phyloP scores from a whole-genome alignment of 1,140 invertebrate species.

The Delia radicum region DNA sequence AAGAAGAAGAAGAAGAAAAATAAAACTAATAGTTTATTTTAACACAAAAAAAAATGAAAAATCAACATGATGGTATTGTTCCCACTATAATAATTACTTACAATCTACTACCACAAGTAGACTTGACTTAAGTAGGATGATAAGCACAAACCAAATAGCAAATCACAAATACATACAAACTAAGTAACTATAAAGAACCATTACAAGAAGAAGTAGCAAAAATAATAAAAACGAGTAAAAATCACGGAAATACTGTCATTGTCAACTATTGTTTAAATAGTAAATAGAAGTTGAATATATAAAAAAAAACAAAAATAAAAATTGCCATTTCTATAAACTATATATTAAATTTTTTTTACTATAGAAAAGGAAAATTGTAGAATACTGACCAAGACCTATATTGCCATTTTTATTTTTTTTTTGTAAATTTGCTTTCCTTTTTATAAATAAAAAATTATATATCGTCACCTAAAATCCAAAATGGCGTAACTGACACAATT shows the following conservation, averaged over 20 bases:
- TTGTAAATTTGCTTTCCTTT: neutral
- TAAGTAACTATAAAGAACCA: neutral
- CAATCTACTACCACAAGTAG: neutral
- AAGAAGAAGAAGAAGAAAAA: neutral
- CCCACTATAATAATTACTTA: neutral
- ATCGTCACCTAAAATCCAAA: no score
- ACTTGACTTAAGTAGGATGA: constrained; percentile 22
- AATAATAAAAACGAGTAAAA: neutral
- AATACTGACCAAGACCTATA: constrained; percentile 17
- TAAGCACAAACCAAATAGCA: neutral
- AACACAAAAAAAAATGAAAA: neutral
- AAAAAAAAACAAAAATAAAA: neutral
- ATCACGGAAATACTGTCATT: constrained; percentile 22
- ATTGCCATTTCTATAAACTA: neutral
- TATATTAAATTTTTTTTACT: neutral
- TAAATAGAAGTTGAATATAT: constrained; percentile 11
- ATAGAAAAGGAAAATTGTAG: neutral
- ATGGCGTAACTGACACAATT: no score
- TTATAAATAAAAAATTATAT: no score
- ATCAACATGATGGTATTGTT: neutral
- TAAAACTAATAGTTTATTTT: neutral
- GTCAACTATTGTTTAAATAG: constrained; percentile 16
- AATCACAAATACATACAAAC: neutral
- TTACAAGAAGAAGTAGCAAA: neutral
- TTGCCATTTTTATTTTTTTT: neutral